phyloP scores from a whole-genome alignment of 2,888 invertebrate species.

The Serripes groenlandicus region DNA sequence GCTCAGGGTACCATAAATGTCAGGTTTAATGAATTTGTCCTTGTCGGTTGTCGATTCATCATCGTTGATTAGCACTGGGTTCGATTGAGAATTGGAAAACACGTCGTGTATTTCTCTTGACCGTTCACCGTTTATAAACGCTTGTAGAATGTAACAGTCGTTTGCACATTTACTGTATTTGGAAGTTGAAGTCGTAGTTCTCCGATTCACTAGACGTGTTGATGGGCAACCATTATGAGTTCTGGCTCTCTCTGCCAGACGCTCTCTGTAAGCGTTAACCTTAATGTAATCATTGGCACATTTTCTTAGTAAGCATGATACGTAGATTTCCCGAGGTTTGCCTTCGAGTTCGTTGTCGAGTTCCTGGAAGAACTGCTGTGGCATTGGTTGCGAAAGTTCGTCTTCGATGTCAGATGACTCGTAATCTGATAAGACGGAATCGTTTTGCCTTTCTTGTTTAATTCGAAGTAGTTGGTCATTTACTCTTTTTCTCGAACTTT shows the following conservation, averaged over 20 bases:
- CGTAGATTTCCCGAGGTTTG: background rate
- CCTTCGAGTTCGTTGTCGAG: background rate
- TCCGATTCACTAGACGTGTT: background rate
- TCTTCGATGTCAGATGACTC: background rate
- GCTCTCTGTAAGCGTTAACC: background rate
- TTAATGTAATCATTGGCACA: background rate
- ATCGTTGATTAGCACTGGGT: background rate
- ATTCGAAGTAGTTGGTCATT: no score
- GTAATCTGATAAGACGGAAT: no score
- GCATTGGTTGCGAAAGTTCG: background rate
- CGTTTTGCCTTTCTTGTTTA: no score
- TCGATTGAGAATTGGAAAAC: background rate
- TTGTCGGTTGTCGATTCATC: background rate
- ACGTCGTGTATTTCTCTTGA: background rate
- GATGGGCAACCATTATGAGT: background rate
- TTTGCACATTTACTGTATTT: background rate
- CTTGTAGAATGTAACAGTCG: slow-evolving; percentile 11
- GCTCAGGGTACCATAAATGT: background rate
- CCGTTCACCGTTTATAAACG: background rate
- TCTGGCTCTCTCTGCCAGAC: background rate
- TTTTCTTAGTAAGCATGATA: background rate
- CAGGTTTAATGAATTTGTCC: background rate
- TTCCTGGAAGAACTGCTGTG: background rate
- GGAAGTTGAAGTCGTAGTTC: background rate
- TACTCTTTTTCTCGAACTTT: no score